Percentiles rank a stretch among this genome's conserved stretches.
Conservation (phyloP, 2,888 invertebrate species). For the Acleris cristana region DNA sequence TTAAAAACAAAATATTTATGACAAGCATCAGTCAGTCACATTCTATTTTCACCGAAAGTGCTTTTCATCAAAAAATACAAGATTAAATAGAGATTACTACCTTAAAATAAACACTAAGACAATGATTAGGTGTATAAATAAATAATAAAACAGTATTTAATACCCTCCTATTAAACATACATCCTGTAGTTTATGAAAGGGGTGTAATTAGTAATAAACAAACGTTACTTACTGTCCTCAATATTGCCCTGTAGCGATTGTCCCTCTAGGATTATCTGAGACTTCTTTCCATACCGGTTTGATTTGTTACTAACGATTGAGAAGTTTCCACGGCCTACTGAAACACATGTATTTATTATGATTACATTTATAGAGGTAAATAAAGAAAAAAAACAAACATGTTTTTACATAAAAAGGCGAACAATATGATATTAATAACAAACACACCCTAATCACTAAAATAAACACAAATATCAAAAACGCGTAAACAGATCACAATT, state of each 20-base stretch:
- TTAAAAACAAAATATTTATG: too few species aligned
- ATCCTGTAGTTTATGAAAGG: too few species aligned
- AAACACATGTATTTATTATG: constrained; percentile 42
- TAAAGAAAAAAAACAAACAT: background rate
- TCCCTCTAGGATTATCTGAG: constrained; percentile 75
- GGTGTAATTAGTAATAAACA: background rate
- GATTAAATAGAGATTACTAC: too few species aligned
- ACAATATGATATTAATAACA: background rate
- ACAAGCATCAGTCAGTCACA: too few species aligned
- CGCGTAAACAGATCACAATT: background rate
- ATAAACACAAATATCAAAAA: constrained; percentile 3
- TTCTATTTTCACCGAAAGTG: too few species aligned
- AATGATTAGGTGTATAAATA: too few species aligned
- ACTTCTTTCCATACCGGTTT: constrained; percentile 92
- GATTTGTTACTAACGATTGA: constrained; percentile 95
- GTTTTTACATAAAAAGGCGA: background rate
- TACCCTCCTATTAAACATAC: too few species aligned
- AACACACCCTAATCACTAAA: background rate
- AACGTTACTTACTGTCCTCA: constrained; percentile 67
- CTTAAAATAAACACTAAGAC: too few species aligned
- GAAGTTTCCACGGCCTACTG: constrained; percentile 93
- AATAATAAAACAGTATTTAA: too few species aligned
- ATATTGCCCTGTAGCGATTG: constrained; percentile 69
- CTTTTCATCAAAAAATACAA: too few species aligned
- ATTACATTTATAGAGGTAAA: too few species aligned